Evolutionary conservation across 2,113 vertebrate species (phyloP).

Genomic region (Pituophis catenifer): DNA sequence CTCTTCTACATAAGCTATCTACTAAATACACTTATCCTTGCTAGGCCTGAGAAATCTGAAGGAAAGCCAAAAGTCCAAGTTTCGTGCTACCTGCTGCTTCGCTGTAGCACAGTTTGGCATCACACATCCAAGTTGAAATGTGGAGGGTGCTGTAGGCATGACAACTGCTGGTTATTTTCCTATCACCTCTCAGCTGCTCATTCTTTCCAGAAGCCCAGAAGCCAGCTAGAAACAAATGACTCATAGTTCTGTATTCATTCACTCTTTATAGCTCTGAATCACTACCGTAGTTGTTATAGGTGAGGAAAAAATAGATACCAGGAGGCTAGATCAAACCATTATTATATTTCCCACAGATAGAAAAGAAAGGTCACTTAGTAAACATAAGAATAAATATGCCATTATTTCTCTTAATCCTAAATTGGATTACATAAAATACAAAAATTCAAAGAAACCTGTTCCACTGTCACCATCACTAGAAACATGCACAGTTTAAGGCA

Average conservation of each 20-base stretch:
- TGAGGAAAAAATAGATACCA: background rate
- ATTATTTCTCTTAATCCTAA: background rate
- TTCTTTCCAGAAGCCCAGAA: slow-evolving; percentile 6
- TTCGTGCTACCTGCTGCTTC: background rate
- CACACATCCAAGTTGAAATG: background rate
- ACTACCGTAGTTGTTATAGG: background rate
- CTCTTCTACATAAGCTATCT: background rate
- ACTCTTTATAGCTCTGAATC: background rate
- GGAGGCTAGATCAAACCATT: background rate
- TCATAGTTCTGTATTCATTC: slow-evolving; percentile 8
- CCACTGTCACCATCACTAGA: background rate
- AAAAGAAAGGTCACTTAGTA: background rate
- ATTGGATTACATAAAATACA: background rate
- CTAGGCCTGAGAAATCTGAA: background rate
- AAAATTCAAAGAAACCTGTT: background rate
- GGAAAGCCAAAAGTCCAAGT: background rate
- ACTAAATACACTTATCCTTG: background rate
- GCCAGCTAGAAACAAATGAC: slow-evolving; percentile 1
- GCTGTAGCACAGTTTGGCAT: background rate
- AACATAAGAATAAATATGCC: background rate
- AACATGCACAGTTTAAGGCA: background rate
- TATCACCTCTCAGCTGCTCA: background rate
- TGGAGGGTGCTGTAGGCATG: background rate
- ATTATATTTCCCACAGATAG: background rate
- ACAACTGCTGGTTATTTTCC: background rate